Percentiles rank a stretch among this genome's conserved stretches.
phyloP scores from a whole-genome alignment of 2,797 vertebrate species.

The Synaphobranchus kaupii region DNA sequence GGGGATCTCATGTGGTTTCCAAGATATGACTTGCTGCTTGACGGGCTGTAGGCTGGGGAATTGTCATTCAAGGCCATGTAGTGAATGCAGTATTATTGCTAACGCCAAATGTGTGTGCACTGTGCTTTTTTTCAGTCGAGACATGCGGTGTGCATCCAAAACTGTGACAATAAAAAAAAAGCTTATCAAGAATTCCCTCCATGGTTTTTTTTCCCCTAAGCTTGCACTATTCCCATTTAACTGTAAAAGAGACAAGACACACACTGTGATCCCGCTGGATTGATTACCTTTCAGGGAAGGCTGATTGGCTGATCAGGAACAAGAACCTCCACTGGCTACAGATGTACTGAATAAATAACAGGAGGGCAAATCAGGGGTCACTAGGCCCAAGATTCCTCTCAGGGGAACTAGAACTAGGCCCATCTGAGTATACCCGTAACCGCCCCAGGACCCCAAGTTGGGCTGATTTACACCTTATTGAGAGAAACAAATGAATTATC shows the following conservation, averaged over 20 bases:
- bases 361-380: background rate
- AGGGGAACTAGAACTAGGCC: background rate
- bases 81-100: background rate
- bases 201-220: background rate
- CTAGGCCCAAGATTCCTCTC: background rate
- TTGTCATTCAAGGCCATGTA: background rate
- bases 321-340: background rate
- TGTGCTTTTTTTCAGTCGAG: background rate
- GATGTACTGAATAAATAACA: background rate
- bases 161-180: background rate
- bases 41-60: background rate
- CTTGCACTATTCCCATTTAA: background rate
- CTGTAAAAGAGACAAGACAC: background rate
- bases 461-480: background rate
- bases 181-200: background rate
- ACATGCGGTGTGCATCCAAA: constrained; percentile 3
- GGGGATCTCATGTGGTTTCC: background rate
- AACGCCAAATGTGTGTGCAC: background rate
- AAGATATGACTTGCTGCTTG: background rate
- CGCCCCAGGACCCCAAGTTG: background rate
- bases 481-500: background rate
- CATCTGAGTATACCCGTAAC: background rate
- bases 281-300: background rate
- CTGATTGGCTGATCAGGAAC: background rate
- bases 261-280: background rate